phyloP scores from a whole-genome alignment of 1,140 invertebrate species.

The Bombus waltoni region DNA sequence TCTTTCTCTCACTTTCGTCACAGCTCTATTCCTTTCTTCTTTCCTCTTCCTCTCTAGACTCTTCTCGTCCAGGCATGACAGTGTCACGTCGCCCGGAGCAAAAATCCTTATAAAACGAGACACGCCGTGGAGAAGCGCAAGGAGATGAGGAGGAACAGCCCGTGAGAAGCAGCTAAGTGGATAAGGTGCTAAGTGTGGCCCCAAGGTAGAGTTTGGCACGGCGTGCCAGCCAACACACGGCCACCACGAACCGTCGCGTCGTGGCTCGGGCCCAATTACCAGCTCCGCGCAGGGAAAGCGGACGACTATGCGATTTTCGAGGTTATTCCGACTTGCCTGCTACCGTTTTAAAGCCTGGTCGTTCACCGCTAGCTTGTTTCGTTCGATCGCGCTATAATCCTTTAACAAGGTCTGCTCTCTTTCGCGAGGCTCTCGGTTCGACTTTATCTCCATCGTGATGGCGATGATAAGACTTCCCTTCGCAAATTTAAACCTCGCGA shows the following conservation, averaged over 20 bases:
- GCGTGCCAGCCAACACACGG: conserved; percentile 49
- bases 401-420: no score
- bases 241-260: conserved; percentile 48
- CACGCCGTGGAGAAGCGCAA: conserved; percentile 75
- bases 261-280: conserved; percentile 64
- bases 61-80: conserved; percentile 73
- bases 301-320: conserved; percentile 40
- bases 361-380: background rate
- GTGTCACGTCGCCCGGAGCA: conserved; percentile 79
- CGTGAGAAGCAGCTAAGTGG: conserved; percentile 81
- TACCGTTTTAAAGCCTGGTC: conserved; percentile 38
- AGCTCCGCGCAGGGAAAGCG: conserved; percentile 53
- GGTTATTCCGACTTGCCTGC: conserved; percentile 31
- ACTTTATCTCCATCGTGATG: background rate
- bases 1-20: background rate
- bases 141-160: conserved; percentile 71
- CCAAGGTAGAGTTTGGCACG: conserved; percentile 68
- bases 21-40: no score
- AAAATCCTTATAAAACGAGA: conserved; percentile 80
- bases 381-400: background rate
- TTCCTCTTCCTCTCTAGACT: conserved; percentile 36
- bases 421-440: no score
- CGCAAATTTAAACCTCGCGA: background rate
- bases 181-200: conserved; percentile 81
- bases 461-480: background rate